Conservation (phyloP, 2,888 invertebrate species). For the Hydropsyche betteni region DNA sequence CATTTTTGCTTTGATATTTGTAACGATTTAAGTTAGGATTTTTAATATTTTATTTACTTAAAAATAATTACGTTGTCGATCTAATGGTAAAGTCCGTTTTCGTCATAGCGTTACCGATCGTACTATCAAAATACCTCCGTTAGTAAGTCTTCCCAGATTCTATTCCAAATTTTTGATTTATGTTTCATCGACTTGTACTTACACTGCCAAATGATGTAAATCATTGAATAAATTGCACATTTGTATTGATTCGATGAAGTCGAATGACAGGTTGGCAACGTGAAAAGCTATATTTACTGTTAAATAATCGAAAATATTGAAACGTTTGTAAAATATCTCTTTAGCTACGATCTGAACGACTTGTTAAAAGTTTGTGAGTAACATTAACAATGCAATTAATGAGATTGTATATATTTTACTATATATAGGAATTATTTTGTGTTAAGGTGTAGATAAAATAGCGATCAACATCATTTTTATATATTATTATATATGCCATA, state of each 20-base stretch:
- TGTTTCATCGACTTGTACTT: not conserved
- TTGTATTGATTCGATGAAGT: not conserved
- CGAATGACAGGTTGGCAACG: no score
- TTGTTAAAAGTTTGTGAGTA: not conserved
- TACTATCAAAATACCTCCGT: not conserved
- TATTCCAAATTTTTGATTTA: not conserved
- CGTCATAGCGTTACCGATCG: not conserved
- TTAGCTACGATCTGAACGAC: constrained; percentile 6
- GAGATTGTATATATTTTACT: constrained; percentile 25
- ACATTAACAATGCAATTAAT: constrained; percentile 5
- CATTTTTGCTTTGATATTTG: constrained; percentile 31
- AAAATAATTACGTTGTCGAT: not conserved
- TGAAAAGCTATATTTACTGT: no score
- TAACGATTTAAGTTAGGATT: not conserved
- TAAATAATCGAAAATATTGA: no score
- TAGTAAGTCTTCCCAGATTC: constrained; percentile 2
- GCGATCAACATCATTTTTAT: not conserved
- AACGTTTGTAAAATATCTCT: not conserved
- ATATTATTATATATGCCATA: not conserved
- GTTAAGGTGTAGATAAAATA: not conserved
- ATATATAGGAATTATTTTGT: constrained; percentile 2
- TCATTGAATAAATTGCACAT: not conserved
- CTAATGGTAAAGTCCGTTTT: not conserved
- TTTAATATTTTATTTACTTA: not conserved
- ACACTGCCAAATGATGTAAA: not conserved